Evolutionary conservation across 2,888 invertebrate species (phyloP), one percentile per base, ranked within the genome.

Genomic region (Chrysotoxum bicinctum): DNA sequence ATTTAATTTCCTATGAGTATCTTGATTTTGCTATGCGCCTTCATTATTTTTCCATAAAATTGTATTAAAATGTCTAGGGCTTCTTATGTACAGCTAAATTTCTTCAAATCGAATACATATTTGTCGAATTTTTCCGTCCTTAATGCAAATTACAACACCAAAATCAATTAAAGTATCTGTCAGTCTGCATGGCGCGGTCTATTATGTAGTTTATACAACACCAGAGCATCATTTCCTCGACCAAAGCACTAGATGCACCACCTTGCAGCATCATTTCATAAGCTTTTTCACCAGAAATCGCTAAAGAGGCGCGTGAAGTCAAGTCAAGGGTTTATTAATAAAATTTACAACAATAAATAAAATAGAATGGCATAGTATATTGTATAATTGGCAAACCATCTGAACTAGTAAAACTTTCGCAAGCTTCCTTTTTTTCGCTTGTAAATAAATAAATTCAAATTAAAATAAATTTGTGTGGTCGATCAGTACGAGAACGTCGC

Each of bases 311-410:
- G 30, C 66, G 21, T 19, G 7, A 30, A 26, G 21, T 10, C 8
- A 14, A 4, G 19, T 35, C 35, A 54, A 35, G 16, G 40, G 66
- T 83, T 75, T 83, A 83, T 70, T 74, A 83, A 83, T 83, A 83
- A 75, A 70, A 26, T 68, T 70, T 48, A 45, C 70, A 58, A 64
- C 58, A 66, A 50, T 35, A 50, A 48, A 48, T 30, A 35, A n/a
- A 43, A 43, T 3, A 62, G 16, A 16, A 40, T 2, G 37, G 37
- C 7, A 58, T 40, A 50, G 32, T n/a, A n/a, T n/a, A n/a, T 30
- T 64, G 23, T 58, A 26, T 43, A 45, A 40, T 66, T 66, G 66
- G 66, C 66, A 60, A 60, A 73, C 58, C 40, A 43, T 26, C 58
- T 45, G 16, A 66, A 62, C 62, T 50, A 26, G 19, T 56, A n/a